phyloP scores from a whole-genome alignment of 2,888 invertebrate genomes.

The Catotricha subobsoleta region DNA sequence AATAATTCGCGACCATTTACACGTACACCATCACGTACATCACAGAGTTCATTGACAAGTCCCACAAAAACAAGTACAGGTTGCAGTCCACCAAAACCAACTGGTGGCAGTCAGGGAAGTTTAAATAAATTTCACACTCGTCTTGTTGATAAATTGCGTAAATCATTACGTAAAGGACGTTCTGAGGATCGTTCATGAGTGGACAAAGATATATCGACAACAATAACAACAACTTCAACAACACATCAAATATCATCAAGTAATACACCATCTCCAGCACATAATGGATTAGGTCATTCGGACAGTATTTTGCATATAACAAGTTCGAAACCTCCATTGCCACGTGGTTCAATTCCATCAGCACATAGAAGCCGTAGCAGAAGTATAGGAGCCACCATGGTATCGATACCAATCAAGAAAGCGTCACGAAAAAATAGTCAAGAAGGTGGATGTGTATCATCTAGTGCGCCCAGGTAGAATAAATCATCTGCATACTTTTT shows the following conservation, averaged over 20 bases:
- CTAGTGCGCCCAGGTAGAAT: no score
- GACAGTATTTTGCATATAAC: slow-evolving; percentile 4
- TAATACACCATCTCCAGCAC: not conserved
- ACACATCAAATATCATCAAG: not conserved
- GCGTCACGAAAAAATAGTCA: no score
- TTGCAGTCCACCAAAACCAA: slow-evolving; percentile 35
- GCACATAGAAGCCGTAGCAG: slow-evolving; percentile 1
- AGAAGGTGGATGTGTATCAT: no score
- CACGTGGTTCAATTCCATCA: not conserved
- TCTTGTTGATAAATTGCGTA: slow-evolving; percentile 51
- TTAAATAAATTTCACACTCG: slow-evolving; percentile 55
- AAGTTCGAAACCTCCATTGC: slow-evolving; percentile 6
- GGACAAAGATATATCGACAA: not conserved
- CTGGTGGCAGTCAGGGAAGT: slow-evolving; percentile 40
- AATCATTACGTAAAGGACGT: slow-evolving; percentile 37
- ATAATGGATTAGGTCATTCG: slow-evolving; percentile 3
- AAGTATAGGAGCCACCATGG: slow-evolving; percentile 2
- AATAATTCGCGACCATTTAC: slow-evolving; percentile 40
- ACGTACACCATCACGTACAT: slow-evolving; percentile 40
- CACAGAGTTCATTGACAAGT: slow-evolving; percentile 43
- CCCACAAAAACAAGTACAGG: slow-evolving; percentile 42
- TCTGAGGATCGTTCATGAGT: slow-evolving; percentile 13
- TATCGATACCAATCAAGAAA: no score
- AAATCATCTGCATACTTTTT: no score
- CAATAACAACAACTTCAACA: not conserved